These are phyloP conservation scores for Rugalucina vietnamica DNA, from an alignment of 2,888 invertebrate species.

Conservation along the genomic window DNA sequence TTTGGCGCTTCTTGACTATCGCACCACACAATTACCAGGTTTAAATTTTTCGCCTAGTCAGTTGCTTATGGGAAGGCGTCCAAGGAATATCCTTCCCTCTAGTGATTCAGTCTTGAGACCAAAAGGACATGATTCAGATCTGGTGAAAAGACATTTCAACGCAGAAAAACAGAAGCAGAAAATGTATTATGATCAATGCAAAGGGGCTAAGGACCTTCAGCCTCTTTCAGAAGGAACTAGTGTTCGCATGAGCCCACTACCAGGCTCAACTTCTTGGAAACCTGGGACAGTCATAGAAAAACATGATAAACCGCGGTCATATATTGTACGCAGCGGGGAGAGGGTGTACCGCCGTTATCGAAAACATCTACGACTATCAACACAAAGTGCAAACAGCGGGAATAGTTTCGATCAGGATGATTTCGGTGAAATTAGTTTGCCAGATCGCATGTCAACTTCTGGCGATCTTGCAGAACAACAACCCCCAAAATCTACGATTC, in stretches of 20 bases:
- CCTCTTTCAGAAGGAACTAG: conserved; percentile 29
- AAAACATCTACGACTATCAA: conserved; percentile 25
- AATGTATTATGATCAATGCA: conserved; percentile 43
- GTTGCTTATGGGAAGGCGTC: conserved; percentile 58
- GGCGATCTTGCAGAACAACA: not conserved
- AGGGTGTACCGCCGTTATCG: conserved; percentile 47
- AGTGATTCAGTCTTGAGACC: conserved; percentile 17
- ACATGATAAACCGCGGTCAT: conserved; percentile 49
- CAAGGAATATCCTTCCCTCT: conserved; percentile 57
- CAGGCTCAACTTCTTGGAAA: conserved; percentile 24
- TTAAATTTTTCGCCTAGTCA: conserved; percentile 55
- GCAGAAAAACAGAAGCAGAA: conserved; percentile 49
- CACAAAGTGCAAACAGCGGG: not conserved
- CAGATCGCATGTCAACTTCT: not conserved
- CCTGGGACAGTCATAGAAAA: conserved; percentile 40
- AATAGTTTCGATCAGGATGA: not conserved
- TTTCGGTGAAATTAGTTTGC: not conserved
- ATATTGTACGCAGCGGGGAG: conserved; percentile 32
- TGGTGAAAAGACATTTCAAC: conserved; percentile 37
- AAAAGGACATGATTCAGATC: not conserved
- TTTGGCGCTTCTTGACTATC: conserved; percentile 51
- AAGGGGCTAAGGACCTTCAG: conserved; percentile 29
- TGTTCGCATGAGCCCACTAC: conserved; percentile 30
- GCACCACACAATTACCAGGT: conserved; percentile 58
- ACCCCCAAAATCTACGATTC: no score